Evolutionary conservation across 2,113 vertebrate genomes (phyloP), one percentile per base, ranked within the genome.

Genomic region (Dromaius novaehollandiae): DNA sequence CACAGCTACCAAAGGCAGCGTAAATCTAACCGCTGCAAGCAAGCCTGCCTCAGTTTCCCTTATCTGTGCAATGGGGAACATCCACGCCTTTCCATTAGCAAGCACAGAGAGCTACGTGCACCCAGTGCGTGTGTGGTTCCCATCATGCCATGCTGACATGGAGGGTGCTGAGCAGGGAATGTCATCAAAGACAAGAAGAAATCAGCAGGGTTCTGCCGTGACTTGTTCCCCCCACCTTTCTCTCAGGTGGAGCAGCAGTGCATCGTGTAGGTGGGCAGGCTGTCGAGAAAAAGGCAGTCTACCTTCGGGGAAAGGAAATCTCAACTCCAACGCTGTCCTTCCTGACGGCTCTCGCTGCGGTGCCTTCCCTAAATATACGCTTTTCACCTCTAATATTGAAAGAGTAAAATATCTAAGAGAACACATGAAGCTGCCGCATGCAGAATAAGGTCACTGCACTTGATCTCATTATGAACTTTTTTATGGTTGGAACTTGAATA

Each of bases 391-490:
- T 70, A 56, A 24, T 77, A 55, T 55, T 30, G 64, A 30, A 40
- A 78, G 58, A 82, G 64, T 38, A 36, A 80, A 95, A 83, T 89
- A 93, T 63, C 71, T 78, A 7, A 87, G 56, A 0, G 19, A 95
- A 18, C 89, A 38, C 22, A 22, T 38, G 68, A 66, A 91, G 89
- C 91, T 78, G 85, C 81, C 1, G 82, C 78, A 5, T 77, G 89
- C 82, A 74, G 91, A 95, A 95, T 80, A 91, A 94, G 90, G 93
- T 95, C 84, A 81, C 89, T 88, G 95, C 1, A 0, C 76, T 93
- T 89, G 75, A 94, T 94, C 95, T 97, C 17, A 2, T 80, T 84
- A 30, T 5, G 36, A 91, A 85, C 22, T 3, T 13, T 13, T 36
- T 46, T 1, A n/a, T 20, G 78, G 51, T 50, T 88, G 82, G 75